Conservation (phyloP, 2,113 vertebrate species). For the Rostratula benghalensis region DNA sequence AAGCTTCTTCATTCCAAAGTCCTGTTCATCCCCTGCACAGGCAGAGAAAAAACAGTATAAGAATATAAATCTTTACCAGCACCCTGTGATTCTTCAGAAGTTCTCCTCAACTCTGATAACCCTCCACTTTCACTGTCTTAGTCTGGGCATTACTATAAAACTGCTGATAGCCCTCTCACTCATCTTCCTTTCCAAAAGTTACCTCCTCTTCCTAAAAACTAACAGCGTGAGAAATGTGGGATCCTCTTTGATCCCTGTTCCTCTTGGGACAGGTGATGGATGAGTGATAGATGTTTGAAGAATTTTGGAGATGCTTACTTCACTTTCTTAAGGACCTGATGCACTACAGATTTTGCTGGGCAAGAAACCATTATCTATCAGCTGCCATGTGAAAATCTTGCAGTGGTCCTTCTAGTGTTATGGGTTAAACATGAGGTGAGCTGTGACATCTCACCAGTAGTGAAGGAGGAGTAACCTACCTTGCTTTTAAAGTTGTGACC, state of each 20-base stretch:
- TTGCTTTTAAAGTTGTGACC: neutral
- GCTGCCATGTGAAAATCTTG: neutral
- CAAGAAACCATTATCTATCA: neutral
- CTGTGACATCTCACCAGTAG: neutral
- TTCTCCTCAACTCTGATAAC: neutral
- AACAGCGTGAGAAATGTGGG: neutral
- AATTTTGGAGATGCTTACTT: neutral
- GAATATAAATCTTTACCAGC: neutral
- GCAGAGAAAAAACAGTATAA: neutral
- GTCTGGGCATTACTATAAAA: neutral
- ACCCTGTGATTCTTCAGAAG: neutral
- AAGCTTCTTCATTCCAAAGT: neutral
- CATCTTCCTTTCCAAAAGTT: neutral
- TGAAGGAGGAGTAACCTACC: neutral
- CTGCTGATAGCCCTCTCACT: neutral
- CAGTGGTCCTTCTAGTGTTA: neutral
- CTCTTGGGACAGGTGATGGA: neutral
- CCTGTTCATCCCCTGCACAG: neutral
- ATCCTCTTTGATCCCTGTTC: neutral
- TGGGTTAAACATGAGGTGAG: accelerated
- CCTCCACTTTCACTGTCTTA: neutral
- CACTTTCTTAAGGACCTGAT: neutral
- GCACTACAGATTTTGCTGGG: neutral
- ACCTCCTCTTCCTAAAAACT: neutral
- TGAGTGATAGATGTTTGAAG: neutral